These are phyloP conservation scores for Coregonus ussuriensis DNA, from an alignment of 2,797 vertebrate genomes.

Conservation along the genomic window DNA sequence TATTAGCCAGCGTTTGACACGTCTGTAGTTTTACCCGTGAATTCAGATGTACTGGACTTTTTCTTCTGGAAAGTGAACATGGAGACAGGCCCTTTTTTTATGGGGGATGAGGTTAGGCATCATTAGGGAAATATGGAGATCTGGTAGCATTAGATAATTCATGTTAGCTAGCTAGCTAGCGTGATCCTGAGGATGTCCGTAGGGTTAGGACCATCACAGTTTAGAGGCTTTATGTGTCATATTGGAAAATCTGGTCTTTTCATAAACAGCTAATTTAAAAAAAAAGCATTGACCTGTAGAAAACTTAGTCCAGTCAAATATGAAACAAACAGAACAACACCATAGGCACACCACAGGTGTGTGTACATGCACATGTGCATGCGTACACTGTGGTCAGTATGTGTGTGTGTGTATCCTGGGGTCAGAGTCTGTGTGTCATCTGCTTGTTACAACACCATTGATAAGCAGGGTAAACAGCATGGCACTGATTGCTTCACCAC, in stretches of 20 bases:
- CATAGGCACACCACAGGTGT: neutral
- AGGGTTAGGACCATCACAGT: conserved; percentile 13
- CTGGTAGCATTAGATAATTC: conserved; percentile 21
- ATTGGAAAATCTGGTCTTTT: neutral
- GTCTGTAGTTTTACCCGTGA: conserved; percentile 34
- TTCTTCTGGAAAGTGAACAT: conserved; percentile 38
- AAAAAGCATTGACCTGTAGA: neutral
- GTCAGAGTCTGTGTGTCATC: conserved; percentile 31
- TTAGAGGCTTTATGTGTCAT: neutral
- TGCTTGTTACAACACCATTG: conserved; percentile 74
- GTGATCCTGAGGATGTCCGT: too few species aligned
- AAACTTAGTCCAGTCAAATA: neutral
- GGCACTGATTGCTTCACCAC: conserved; percentile 64
- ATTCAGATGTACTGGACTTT: conserved; percentile 26
- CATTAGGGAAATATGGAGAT: conserved; percentile 50
- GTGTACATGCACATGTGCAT: conserved; percentile 4
- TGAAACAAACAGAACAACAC: neutral
- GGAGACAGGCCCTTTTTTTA: conserved; percentile 50
- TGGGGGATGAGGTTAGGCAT: conserved; percentile 59
- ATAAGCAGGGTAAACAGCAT: conserved; percentile 75
- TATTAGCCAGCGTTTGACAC: conserved; percentile 39
- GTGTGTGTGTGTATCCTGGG: conserved; percentile 13
- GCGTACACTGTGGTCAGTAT: conserved; percentile 4
- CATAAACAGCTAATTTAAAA: neutral
- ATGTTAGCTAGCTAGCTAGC: conserved; percentile 28